Base-by-base conservation (phyloP, 2,888 invertebrate genomes). In the Timandra comae region DNA sequence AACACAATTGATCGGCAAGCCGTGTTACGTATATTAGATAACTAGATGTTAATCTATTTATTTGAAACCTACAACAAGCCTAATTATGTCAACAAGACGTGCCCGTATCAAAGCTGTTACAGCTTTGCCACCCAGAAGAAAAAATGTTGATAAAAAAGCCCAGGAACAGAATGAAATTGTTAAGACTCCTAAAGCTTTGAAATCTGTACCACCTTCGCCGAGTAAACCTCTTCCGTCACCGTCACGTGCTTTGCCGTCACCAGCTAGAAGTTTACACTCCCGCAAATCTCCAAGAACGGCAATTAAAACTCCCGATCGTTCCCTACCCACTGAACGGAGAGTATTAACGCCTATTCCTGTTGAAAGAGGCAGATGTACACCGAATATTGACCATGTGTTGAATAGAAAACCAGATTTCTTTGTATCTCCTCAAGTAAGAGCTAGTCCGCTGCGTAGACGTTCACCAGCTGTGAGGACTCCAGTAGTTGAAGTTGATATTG, bases 31-130 rank as follows among this genome's bases (percentile, higher is more conserved):
- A n/a, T n/a, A n/a, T n/a, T n/a, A n/a, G n/a, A n/a, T n/a, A n/a
- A n/a, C n/a, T n/a, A n/a, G n/a, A n/a, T n/a, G n/a, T n/a, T n/a
- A n/a, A n/a, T n/a, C n/a, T n/a, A n/a, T n/a, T n/a, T n/a, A n/a
- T n/a, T n/a, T n/a, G n/a, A n/a, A n/a, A n/a, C n/a, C n/a, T n/a
- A n/a, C n/a, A n/a, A n/a, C n/a, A n/a, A n/a, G n/a, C n/a, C n/a
- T 5, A 12, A 47, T 8, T 25, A 91, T 91, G 91, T 88, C 90
- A 33, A 88, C 88, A 27, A 80, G 92, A 73, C 75, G 93, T 57
- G 90, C 91, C 29, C 87, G 93, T 70, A 91, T 93, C 52, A 93
- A 93, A 85, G 91, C 90, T 35, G 86, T 91, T 51, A 91, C 91
- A 26, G 90, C 91, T 42, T 84, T 93, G 44, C 91, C 91, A 26